Base-by-base conservation (phyloP, 2,797 vertebrate genomes). In the Melopsittacus undulatus region DNA sequence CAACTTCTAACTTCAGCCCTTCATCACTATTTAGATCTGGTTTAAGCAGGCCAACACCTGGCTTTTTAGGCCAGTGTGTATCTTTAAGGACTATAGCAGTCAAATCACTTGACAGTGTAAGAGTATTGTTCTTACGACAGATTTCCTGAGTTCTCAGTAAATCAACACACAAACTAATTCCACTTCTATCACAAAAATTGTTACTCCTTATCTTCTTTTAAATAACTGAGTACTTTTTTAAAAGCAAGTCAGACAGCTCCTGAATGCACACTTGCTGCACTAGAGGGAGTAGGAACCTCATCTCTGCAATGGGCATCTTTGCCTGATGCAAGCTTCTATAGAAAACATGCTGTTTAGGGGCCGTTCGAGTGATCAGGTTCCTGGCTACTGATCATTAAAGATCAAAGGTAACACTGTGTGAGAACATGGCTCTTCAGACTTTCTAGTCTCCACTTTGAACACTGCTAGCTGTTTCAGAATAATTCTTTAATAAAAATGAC, bases 221-320 rank as follows among this genome's bases (percentile, higher is more conserved):
- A 19, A 43, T 51, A 32, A 10, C 34, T 1, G 42, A 78, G 11
- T 3, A 38, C 43, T 20, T 83, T 69, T 48, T 36, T 0, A 42
- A 66, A 87, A 36, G 21, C 2, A 0, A 13, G 42, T 48, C 74
- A 80, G 56, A 38, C 70, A 45, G 78, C 32, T 80, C 79, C 89
- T 75, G 82, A 48, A 52, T 92, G 80, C 57, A 10, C 75, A 13
- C 4, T 94, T 86, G 87, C 91, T 96, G 96, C 97, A 61, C 95
- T 87, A 95, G 96, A 89, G 94, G 82, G 90, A 96, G 93, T 18
- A 94, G 62, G 89, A 97, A 73, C 68, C 77, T 92, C 74, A 72
- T 87, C 67, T 83, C 84, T 94, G 90, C 63, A 20, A 27, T 22
- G 78, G 70, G 68, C 81, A 68, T 16, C 77, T 92, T 76, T 21